Evolutionary conservation across 2,797 vertebrate genomes (phyloP).

Genomic region (Bradypus variegatus): DNA sequence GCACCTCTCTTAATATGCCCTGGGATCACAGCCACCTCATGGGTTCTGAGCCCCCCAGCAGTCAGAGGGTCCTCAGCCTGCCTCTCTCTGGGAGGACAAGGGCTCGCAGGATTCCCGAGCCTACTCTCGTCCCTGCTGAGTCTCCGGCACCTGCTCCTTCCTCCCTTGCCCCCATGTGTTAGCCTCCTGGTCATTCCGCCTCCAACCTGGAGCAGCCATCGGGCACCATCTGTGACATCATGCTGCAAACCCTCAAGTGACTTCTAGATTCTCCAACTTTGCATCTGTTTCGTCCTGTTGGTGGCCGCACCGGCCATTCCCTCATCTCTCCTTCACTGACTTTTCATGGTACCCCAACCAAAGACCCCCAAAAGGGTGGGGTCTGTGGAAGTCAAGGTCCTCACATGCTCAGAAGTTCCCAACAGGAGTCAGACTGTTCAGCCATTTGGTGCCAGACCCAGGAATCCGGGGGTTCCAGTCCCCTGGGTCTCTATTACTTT

Average conservation of each 20-base stretch:
- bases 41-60: not conserved
- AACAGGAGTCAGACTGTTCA: not conserved
- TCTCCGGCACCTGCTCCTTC: not conserved
- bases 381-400: not conserved
- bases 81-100: not conserved
- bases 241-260: not conserved
- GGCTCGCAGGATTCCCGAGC: not conserved
- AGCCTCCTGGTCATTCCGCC: not conserved
- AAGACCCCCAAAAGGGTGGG: not conserved
- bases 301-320: not conserved
- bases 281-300: not conserved
- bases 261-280: not conserved
- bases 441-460: not conserved
- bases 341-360: not conserved
- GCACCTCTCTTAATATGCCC: not conserved
- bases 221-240: not conserved
- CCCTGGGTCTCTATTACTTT: not conserved
- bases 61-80: not conserved
- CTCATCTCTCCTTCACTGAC: not conserved
- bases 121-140: not conserved
- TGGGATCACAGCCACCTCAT: not conserved
- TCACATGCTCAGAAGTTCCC: not conserved
- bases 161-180: too few relatives aligned
- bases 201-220: not conserved
- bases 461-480: not conserved